Evolutionary conservation across 2,888 invertebrate genomes (phyloP), one percentile per base, ranked within the genome.

Genomic region (Cheilosia scutellata): DNA sequence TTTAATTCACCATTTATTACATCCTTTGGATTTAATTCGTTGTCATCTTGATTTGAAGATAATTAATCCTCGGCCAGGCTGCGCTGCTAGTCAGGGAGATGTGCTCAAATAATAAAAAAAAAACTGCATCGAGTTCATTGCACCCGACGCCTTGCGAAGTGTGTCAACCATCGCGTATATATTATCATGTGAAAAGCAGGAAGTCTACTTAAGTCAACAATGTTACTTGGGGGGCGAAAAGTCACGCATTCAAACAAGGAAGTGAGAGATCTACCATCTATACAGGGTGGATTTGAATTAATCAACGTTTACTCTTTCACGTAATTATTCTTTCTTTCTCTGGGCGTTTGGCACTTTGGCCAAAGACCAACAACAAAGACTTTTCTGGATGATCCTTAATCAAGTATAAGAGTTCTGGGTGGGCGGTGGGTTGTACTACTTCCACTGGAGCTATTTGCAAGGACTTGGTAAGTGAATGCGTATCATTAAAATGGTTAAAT

Each of bases 1-100:
- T 82, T 84, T 82, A 77, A 82, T 86, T 82, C 72, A 82, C 76
- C 77, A 86, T 86, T 86, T 86, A 72, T 86, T 77, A 86, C 76
- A 76, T 82, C 72, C 82, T 82, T 80, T 58, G 71, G 63, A 78
- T 78, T 78, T 71, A 78, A 71, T 72, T 79, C 47, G 76, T 82
- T 86, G 86, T 82, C 86, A 86, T 82, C 82, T 62, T 82, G 82
- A 80, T 82, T 86, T 76, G 72, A 62, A 68, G 72, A 86, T 82
- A 86, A 86, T 82, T 86, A 86, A 86, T 86, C 82, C 76, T 68
- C 47, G 27, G 66, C 51, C 58, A 71, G 66, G 62, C 2, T 63
- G 42, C 37, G 42, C n/a, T 72, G 31, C 4, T 4, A 16, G n/a
- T 20, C 9, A 29, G 31, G 20, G 40, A 70, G 49, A 47, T 55